These are phyloP conservation scores for Habroteleia sp. DNA, from an alignment of 2,888 invertebrate genomes.

Conservation along the genomic window DNA sequence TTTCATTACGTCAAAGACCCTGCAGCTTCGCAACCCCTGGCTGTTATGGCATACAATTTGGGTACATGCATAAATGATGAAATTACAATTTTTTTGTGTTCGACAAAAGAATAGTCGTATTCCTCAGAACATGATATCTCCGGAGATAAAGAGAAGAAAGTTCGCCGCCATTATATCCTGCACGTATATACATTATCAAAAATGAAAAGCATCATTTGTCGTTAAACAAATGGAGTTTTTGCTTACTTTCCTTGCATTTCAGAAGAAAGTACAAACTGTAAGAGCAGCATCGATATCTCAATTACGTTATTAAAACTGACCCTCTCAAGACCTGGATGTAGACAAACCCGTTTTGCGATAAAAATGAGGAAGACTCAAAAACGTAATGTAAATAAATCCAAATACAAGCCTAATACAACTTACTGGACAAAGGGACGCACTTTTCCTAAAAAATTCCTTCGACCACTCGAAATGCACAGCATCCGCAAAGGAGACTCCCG, in stretches of 20 bases:
- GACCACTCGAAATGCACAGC: constrained; percentile 45
- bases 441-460: constrained; percentile 27
- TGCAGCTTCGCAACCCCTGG: constrained; percentile 48
- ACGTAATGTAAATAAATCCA: constrained; percentile 53
- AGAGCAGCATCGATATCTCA: constrained; percentile 43
- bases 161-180: constrained; percentile 3
- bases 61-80: constrained; percentile 56
- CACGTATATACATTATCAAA: constrained; percentile 37
- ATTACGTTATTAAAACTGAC: constrained; percentile 40
- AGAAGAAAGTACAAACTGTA: background rate
- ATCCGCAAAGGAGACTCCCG: constrained; percentile 37
- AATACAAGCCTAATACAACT: constrained; percentile 9
- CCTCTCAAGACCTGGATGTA: constrained; percentile 4
- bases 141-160: constrained; percentile 29
- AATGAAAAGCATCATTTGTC: constrained; percentile 48
- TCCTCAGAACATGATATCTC: constrained; percentile 24
- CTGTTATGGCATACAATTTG: constrained; percentile 56
- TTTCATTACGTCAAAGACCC: constrained; percentile 46
- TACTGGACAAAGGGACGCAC: constrained; percentile 37
- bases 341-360: constrained; percentile 37
- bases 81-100: constrained; percentile 51
- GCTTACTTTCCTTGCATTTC: constrained; percentile 16
- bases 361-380: constrained; percentile 41
- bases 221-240: constrained; percentile 42
- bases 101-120: constrained; percentile 28